Conservation (phyloP, 2,888 invertebrate genomes). For the Nomada lathburiana region DNA sequence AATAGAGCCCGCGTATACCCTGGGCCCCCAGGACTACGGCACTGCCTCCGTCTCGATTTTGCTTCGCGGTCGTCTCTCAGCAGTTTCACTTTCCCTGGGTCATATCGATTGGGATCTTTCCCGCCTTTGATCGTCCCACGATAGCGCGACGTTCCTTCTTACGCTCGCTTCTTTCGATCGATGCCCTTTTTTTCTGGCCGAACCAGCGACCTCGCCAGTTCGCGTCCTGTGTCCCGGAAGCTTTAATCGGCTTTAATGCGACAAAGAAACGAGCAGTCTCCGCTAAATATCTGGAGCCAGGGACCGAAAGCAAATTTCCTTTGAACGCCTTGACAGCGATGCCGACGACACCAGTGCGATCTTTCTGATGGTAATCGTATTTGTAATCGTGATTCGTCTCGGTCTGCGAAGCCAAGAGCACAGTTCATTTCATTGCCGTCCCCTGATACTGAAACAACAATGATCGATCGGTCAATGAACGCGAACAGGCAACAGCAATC, state of each 20-base stretch:
- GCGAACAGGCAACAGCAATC: background rate
- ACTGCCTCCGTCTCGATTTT: conserved; percentile 46
- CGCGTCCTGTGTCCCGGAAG: background rate
- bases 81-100: conserved; percentile 8
- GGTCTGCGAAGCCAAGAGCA: background rate
- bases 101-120: conserved; percentile 2
- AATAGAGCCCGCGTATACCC: conserved; percentile 80
- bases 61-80: conserved; percentile 9
- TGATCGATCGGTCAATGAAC: conserved; percentile 34
- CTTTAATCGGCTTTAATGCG: background rate
- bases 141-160: background rate
- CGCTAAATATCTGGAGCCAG: background rate
- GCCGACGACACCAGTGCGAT: background rate
- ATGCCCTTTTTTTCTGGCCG: background rate
- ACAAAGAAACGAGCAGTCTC: too few species aligned
- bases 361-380: conserved; percentile 5
- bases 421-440: conserved; percentile 31
- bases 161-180: background rate
- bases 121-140: background rate
- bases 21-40: conserved; percentile 72
- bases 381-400: conserved; percentile 14
- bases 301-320: background rate
- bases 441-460: conserved; percentile 25
- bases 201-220: too few species aligned
- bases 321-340: background rate